Conservation (phyloP, 2,888 invertebrate species). For the Callyntrura sp. region DNA sequence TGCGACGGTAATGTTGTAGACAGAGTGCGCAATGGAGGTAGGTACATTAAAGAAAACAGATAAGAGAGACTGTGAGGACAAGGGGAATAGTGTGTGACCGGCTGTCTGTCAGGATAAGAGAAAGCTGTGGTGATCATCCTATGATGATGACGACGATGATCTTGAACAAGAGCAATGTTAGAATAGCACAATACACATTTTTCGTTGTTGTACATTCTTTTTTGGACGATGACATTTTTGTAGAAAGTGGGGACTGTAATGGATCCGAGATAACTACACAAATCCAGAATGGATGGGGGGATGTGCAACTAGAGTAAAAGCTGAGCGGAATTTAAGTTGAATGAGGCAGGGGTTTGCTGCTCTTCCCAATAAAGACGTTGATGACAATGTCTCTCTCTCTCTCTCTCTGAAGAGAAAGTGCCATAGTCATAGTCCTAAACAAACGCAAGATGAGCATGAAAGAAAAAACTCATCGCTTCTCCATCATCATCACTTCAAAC, state of each 20-base stretch:
- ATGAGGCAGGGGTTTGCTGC: background rate
- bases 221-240: background rate
- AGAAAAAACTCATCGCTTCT: background rate
- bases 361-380: background rate
- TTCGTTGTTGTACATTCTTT: too few species aligned
- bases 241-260: background rate
- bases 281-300: background rate
- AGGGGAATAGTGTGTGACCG: constrained; percentile 20
- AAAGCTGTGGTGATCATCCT: constrained; percentile 6
- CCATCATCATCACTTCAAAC: background rate
- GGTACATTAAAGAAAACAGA: background rate
- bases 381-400: constrained; percentile 18
- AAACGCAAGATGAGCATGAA: background rate
- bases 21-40: background rate
- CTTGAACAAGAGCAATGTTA: background rate
- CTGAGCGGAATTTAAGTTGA: constrained; percentile 19
- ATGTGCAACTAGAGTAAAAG: background rate
- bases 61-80: background rate
- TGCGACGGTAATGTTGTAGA: constrained; percentile 19
- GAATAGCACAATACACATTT: too few species aligned
- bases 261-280: background rate
- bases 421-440: background rate
- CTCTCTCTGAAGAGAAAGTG: background rate
- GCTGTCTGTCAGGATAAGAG: constrained; percentile 26
- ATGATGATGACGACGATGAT: background rate